Evolutionary conservation across 64 coral and sea anemone genomes (phyloP).

Genomic region (Cladopsammia gracilis): DNA sequence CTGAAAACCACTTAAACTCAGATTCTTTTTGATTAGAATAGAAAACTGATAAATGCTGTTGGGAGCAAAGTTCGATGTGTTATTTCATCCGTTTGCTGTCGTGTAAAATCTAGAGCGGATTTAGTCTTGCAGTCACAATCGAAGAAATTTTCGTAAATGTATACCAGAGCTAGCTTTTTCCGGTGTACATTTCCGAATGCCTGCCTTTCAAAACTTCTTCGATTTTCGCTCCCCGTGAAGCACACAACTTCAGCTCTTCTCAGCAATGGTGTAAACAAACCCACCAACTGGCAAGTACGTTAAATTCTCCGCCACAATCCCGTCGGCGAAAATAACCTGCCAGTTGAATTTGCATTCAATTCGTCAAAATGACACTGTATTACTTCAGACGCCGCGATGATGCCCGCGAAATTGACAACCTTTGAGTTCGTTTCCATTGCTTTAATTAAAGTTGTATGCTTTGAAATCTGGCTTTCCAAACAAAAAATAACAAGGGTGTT

Average conservation of each 20-base stretch:
- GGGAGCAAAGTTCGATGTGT: slow-evolving; percentile 5
- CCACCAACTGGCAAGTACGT: slow-evolving; percentile 23
- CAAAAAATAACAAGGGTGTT: not conserved
- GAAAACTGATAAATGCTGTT: slow-evolving; percentile 11
- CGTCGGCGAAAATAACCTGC: not conserved
- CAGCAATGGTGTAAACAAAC: not conserved
- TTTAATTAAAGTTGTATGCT: not conserved
- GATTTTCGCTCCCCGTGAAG: slow-evolving; percentile 6
- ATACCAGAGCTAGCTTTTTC: slow-evolving; percentile 9
- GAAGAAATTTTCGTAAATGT: not conserved
- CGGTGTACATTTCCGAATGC: slow-evolving; percentile 38
- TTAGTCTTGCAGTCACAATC: not conserved
- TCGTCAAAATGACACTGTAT: slow-evolving; percentile 31
- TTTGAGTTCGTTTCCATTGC: not conserved
- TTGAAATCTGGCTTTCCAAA: not conserved
- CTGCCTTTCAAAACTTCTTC: not conserved
- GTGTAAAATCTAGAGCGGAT: not conserved
- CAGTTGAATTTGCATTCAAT: slow-evolving; percentile 41
- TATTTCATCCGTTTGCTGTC: slow-evolving; percentile 17
- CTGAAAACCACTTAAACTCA: slow-evolving; percentile 23
- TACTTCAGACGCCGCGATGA: not conserved
- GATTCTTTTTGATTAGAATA: slow-evolving; percentile 33
- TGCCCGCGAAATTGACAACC: not conserved
- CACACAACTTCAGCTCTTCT: not conserved
- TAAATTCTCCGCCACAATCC: slow-evolving; percentile 14